These are phyloP conservation scores for Sitophilus oryzae DNA, from an alignment of 1,140 invertebrate genomes.

Conservation along the genomic window DNA sequence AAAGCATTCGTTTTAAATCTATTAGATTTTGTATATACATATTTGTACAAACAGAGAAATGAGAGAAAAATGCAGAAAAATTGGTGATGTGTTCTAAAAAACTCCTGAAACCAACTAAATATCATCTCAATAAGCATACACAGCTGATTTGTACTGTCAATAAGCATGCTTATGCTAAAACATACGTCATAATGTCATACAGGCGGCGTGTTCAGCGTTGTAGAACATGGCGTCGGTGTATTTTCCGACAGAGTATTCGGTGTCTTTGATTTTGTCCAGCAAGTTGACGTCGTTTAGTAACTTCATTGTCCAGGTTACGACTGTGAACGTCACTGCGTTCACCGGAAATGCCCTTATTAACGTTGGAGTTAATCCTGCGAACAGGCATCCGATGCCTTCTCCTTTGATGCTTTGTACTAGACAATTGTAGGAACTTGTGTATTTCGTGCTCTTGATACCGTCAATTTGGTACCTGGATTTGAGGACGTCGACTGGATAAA, in stretches of 20 bases:
- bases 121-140: too few species aligned
- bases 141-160: too few species aligned
- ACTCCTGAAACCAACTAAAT: too few species aligned
- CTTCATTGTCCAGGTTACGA: slow-evolving; percentile 69
- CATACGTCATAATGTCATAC: background rate
- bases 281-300: slow-evolving; percentile 24
- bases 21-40: too few species aligned
- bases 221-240: slow-evolving; percentile 12
- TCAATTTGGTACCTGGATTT: slow-evolving; percentile 85
- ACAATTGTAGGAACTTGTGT: slow-evolving; percentile 67
- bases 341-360: slow-evolving; percentile 81
- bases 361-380: slow-evolving; percentile 68
- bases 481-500: slow-evolving; percentile 84
- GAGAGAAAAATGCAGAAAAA: too few species aligned
- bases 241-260: slow-evolving; percentile 8
- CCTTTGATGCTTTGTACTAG: slow-evolving; percentile 56
- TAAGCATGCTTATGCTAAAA: too few species aligned
- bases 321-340: slow-evolving; percentile 86
- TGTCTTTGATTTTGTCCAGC: background rate
- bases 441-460: slow-evolving; percentile 50
- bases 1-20: too few species aligned
- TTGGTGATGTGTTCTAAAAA: too few species aligned
- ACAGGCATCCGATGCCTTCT: slow-evolving; percentile 65
- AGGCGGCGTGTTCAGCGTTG: slow-evolving; percentile 7
- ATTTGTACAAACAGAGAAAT: too few species aligned